These are phyloP conservation scores for Seira musarum DNA, from an alignment of 2,888 invertebrate species.

Conservation along the genomic window DNA sequence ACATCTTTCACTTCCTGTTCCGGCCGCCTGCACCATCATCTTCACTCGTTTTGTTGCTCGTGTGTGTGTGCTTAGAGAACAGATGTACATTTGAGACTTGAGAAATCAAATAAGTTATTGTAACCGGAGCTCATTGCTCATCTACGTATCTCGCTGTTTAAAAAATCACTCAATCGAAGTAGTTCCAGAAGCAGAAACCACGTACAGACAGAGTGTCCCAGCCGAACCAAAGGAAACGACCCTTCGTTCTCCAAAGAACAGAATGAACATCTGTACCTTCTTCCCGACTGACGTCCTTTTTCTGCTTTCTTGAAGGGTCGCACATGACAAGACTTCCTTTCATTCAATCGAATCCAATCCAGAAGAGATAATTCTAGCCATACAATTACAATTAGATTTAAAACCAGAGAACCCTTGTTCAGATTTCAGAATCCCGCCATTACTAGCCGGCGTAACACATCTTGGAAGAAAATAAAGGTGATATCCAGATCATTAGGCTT, in stretches of 20 bases:
- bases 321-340: not conserved
- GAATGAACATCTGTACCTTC: no score
- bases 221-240: no score
- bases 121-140: no score
- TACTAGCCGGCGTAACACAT: not conserved
- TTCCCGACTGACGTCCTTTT: no score
- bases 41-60: slow-evolving; percentile 9
- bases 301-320: not conserved
- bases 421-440: not conserved
- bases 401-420: not conserved
- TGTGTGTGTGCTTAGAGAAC: not conserved
- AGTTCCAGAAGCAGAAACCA: no score
- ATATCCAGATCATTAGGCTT: slow-evolving; percentile 5
- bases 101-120: no score
- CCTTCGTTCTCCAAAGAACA: no score
- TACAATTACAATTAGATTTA: no score
- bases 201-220: no score
- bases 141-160: not conserved
- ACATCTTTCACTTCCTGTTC: slow-evolving; percentile 59
- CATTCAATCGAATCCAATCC: not conserved
- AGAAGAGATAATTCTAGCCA: no score
- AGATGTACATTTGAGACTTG: not conserved
- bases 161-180: no score
- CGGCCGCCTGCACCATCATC: slow-evolving; percentile 13
- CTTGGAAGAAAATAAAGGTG: not conserved